phyloP scores from a whole-genome alignment of 92 coral and sea anemone genomes.

The Diadumene lineata region DNA sequence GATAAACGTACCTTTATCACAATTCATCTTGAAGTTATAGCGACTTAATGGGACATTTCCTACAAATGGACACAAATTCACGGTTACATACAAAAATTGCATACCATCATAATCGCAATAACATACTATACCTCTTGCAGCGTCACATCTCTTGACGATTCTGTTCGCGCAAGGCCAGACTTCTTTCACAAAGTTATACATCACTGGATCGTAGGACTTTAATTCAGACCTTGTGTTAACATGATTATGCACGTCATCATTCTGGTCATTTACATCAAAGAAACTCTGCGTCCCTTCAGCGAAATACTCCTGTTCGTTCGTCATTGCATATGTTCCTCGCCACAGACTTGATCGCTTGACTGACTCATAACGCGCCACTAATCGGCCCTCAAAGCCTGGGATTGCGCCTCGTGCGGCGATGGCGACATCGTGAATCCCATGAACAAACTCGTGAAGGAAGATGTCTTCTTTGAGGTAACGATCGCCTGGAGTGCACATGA shows the following conservation, averaged over 20 bases:
- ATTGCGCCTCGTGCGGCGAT: conserved; percentile 87
- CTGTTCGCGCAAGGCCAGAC: conserved; percentile 86
- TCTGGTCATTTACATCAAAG: conserved; percentile 80
- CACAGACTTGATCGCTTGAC: conserved; percentile 68
- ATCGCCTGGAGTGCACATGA: conserved; percentile 76
- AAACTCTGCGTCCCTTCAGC: conserved; percentile 97
- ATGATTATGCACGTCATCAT: conserved; percentile 89
- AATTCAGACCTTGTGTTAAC: conserved; percentile 81
- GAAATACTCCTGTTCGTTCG: conserved; percentile 87
- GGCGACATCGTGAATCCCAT: conserved; percentile 84
- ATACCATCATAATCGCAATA: no score
- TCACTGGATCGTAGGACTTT: conserved; percentile 57
- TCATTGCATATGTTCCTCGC: conserved; percentile 93
- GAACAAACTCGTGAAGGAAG: conserved; percentile 95
- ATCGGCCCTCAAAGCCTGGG: conserved; percentile 71
- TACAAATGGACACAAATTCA: neutral
- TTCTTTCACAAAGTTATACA: conserved; percentile 79
- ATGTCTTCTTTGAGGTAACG: conserved; percentile 89
- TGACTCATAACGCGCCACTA: conserved; percentile 69
- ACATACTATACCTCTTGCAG: conserved; percentile 79
- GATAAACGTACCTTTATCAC: conserved; percentile 72
- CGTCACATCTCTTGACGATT: conserved; percentile 84
- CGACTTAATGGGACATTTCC: conserved; percentile 44
- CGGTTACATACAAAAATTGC: neutral
- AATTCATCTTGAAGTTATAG: conserved; percentile 84